phyloP scores from a whole-genome alignment of 2,113 vertebrate genomes.

The Leucopsar rothschildi region DNA sequence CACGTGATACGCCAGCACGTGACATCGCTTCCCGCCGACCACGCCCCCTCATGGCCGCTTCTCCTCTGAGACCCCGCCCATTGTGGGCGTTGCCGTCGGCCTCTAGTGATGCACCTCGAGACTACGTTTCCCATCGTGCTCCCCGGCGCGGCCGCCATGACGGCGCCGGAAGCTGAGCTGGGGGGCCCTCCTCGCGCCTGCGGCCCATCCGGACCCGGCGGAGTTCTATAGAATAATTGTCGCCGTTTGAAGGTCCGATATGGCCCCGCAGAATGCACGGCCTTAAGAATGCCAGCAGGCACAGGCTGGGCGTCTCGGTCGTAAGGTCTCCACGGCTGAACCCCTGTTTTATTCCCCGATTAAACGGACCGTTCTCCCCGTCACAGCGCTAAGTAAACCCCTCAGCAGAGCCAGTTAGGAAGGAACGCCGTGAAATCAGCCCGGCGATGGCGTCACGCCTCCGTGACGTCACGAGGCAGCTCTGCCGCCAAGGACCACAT shows the following conservation, averaged over 20 bases:
- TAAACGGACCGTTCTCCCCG: neutral
- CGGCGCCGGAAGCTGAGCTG: fast-evolving
- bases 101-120: fast-evolving
- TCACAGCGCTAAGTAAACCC: neutral
- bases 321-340: too few species aligned
- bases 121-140: neutral
- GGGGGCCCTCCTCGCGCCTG: too few species aligned
- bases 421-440: neutral
- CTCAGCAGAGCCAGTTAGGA: too few species aligned
- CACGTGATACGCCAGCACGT: neutral
- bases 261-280: neutral
- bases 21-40: neutral
- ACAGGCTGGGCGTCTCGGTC: too few species aligned
- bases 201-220: too few species aligned
- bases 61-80: too few species aligned
- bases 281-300: too few species aligned
- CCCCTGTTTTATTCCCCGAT: too few species aligned
- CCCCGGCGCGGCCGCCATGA: neutral
- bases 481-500: neutral
- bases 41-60: fast-evolving
- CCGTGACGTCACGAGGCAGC: neutral
- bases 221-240: fast-evolving
- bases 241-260: too few species aligned
- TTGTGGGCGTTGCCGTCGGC: fast-evolving
- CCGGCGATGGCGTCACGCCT: neutral